Base-by-base conservation (phyloP, 2,888 invertebrate genomes). In the Drosophila neotestacea region DNA sequence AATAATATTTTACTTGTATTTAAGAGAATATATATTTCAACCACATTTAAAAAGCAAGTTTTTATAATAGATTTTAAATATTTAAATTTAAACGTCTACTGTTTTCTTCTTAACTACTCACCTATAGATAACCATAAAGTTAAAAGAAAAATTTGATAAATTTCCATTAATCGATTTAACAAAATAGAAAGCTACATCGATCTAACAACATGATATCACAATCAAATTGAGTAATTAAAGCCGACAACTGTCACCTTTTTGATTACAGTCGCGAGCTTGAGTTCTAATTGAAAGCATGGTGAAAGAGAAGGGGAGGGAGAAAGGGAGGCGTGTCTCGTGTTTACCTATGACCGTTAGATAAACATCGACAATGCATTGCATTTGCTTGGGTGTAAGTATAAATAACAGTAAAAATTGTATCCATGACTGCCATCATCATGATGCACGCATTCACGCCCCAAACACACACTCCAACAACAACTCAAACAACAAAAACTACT, bases 201-300 rank as follows among this genome's bases (percentile, higher is more conserved):
- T 77, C 63, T 16, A 71, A 71, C 51, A 71, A 55, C 28, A 47
- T 6, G 10, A n/a, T 39, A 62, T 38, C 81, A 72, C 55, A 66
- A 58, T 42, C 38, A 61, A 85, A 85, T 85, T 50, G 65, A 85
- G 83, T 73, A 80, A 83, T 82, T 85, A 82, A 85, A 44, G 55
- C 46, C 11, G 65, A 61, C 52, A 56, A 39, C 63, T 67, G 72
- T 61, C 77, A 80, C 65, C 70, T 61, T 63, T 47, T 3, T 48
- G 42, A 16, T 39, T 46, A 59, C 62, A 70, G 70, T 66, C 63
- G 38, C 61, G 42, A 34, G 28, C 28, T 36, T 16, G 38, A 63
- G 69, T 83, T 85, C 83, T 82, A 85, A 85, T 82, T 82, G 80
- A 82, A 72, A 52, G 55, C 30, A 46, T 48, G 36, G 46, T 16